Conservation (phyloP, 2,888 invertebrate species). For the Cephus nigrinus region DNA sequence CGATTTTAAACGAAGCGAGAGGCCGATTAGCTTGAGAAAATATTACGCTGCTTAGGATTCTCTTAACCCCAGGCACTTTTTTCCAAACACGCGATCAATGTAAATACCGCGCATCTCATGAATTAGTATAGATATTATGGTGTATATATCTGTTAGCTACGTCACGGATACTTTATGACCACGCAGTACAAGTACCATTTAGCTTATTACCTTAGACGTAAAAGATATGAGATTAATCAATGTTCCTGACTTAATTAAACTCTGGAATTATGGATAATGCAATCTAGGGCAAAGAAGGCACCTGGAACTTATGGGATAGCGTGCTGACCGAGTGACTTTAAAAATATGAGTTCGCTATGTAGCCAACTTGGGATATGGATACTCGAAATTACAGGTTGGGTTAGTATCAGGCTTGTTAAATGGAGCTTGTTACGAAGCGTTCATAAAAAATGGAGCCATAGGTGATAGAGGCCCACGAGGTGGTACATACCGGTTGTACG, state of each 20-base stretch:
- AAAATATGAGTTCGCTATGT: neutral
- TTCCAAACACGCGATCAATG: neutral
- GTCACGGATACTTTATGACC: neutral
- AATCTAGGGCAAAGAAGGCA: neutral
- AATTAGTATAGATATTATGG: neutral
- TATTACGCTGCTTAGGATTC: neutral
- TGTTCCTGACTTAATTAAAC: neutral
- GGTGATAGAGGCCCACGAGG: neutral
- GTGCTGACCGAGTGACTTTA: neutral
- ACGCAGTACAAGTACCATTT: neutral
- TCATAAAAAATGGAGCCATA: slow-evolving; percentile 1
- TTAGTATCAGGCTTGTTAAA: slow-evolving; percentile 39
- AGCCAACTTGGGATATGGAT: slow-evolving; percentile 40
- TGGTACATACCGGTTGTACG: neutral
- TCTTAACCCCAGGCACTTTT: neutral
- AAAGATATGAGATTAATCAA: neutral
- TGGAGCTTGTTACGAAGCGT: slow-evolving; percentile 40
- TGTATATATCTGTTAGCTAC: neutral
- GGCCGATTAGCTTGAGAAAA: neutral
- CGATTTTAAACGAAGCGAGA: neutral
- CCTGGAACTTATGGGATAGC: neutral
- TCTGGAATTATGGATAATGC: neutral
- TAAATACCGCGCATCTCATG: neutral
- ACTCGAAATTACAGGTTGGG: slow-evolving; percentile 42
- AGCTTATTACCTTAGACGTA: neutral